phyloP scores from a whole-genome alignment of 2,113 vertebrate species.

The Laticauda laticaudata region DNA sequence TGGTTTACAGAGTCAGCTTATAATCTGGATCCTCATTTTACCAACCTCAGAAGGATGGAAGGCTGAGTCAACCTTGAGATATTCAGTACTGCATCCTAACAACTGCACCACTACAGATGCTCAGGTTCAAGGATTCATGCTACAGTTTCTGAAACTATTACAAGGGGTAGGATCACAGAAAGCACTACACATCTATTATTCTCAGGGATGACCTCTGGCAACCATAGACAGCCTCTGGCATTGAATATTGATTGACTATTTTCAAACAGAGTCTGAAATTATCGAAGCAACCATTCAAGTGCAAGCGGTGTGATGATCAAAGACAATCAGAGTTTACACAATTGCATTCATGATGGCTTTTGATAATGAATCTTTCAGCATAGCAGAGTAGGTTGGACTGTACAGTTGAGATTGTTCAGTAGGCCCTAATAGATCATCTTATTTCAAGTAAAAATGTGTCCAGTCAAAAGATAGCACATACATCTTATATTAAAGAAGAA shows the following conservation, averaged over 20 bases:
- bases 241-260: not conserved
- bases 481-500: not conserved
- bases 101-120: not conserved
- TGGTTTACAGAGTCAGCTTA: too few relatives aligned
- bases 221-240: not conserved
- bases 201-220: not conserved
- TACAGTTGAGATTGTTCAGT: not conserved
- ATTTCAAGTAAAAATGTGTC: not conserved
- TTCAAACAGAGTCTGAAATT: not conserved
- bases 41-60: too few relatives aligned
- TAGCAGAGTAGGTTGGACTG: not conserved
- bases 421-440: not conserved
- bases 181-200: not conserved
- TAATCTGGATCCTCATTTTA: too few relatives aligned
- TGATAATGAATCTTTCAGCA: not conserved
- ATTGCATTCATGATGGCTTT: not conserved
- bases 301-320: not conserved
- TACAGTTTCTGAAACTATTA: not conserved
- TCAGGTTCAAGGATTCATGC: not conserved
- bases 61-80: too few relatives aligned
- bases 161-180: not conserved
- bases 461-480: not conserved
- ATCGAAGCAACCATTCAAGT: not conserved
- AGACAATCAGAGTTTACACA: not conserved
- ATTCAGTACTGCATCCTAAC: too few relatives aligned